Base-by-base conservation (phyloP, 2,113 vertebrate species). In the Leucopsar rothschildi region DNA sequence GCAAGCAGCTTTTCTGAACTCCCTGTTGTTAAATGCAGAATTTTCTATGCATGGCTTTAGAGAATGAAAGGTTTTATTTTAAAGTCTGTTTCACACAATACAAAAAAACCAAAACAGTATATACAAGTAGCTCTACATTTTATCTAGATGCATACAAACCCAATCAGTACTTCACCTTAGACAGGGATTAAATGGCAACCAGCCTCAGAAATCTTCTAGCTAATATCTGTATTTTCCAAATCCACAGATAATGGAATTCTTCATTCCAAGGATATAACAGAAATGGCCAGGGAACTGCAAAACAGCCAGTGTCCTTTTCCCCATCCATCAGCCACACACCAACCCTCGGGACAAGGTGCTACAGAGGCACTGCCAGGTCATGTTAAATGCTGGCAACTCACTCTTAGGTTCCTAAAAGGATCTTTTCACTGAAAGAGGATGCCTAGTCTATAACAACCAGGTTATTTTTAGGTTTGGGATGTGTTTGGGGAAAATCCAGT, bases 41-140 rank as follows among this genome's bases (percentile, higher is more conserved):
- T 92, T 80, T 95, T 53, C 40, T 90, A 52, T 69, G 88, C 37
- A 73, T 44, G 83, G 59, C 61, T 93, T 96, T 49, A 92, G 78
- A 94, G 86, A 93, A 93, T 90, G 18, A 93, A 84, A 86, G 23
- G 15, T 76, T 96, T 96, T 95, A 95, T 96, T 97, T 96, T 91
- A 57, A 90, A 78, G n/a, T 92, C 72, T 88, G 39, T 80, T 92
- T 95, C 82, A 92, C 83, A 81, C 40, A 64, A 35, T 91, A 96
- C 90, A 96, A 94, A 92, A 49, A 47, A 53, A 60, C 40, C 40
- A 42, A 42, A 42, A 15, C 40, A 12, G 33, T 85, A 71, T 68
- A 64, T 76, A 91, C 45, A 63, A 66, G 75, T 59, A 92, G 29
- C 55, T 72, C 91, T 90, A 86, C 39, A 75, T 59, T 28, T 96